Base-by-base conservation (phyloP, 2,797 vertebrate genomes). In the Pseudomugil tenellus region DNA sequence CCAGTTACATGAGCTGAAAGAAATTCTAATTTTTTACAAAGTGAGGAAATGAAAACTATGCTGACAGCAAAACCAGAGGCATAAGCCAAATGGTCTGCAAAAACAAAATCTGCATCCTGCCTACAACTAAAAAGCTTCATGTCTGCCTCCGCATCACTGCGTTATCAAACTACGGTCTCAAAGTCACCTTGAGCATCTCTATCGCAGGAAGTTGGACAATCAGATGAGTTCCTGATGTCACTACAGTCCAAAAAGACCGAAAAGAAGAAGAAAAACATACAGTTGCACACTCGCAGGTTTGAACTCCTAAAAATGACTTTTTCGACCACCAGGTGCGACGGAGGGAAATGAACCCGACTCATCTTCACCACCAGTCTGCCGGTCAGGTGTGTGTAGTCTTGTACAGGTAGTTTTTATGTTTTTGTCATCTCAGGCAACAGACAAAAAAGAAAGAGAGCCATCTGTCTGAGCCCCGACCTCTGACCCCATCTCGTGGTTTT, bases 341-440 rank as follows among this genome's bases (percentile, higher is more conserved):
- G 51, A 25, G 58, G 79, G 68, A 56, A 65, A 57, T 13, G 60
- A 62, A 52, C 16, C 16, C 7, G 21, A 54, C 53, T 53, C 52
- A 5, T 43, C 68, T 63, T 12, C 70, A 58, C 78, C 57, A 3
- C 66, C 77, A 17, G 70, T 63, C 64, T 28, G 63, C 55, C 52
- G 46, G 37, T 73, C 71, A 25, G 63, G 41, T 62, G 65, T 74
- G 62, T 65, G 59, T 61, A 57, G 57, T 87, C 76, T 67, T 60
- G 62, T 87, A 74, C 73, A 67, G 78, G 84, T 78, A 26, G 77
- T 72, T 43, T 37, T 70, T 67, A n/a, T n/a, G 41, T 74, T 76
- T 67, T 81, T 81, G 77, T 90, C 84, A 71, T 89, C 81, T 79
- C 83, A 77, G 80, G 73, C 81, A 79, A 87, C 84, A 89, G 79